phyloP scores from a whole-genome alignment of 2,888 invertebrate species.

The Luperina testacea region DNA sequence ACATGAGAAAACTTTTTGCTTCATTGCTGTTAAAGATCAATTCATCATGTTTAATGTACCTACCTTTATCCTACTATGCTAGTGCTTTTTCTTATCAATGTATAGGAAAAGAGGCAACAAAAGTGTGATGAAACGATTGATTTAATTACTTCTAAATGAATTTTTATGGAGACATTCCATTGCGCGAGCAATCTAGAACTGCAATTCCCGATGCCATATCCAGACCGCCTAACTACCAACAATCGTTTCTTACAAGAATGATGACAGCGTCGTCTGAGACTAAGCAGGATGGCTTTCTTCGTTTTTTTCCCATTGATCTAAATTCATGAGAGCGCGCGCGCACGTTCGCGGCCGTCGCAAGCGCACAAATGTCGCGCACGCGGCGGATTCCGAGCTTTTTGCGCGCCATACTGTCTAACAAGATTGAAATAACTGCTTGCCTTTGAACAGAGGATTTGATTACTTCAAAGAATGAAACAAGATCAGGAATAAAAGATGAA shows the following conservation, averaged over 20 bases:
- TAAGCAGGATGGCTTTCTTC: conserved; percentile 76
- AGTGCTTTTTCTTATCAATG: conserved; percentile 11
- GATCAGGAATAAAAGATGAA: conserved; percentile 69
- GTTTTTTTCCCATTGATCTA: conserved; percentile 82
- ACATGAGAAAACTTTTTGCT: conserved; percentile 40
- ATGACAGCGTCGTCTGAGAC: conserved; percentile 65
- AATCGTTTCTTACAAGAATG: conserved; percentile 68
- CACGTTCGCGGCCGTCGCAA: conserved; percentile 76
- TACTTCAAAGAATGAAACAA: conserved; percentile 77
- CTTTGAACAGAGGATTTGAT: conserved; percentile 80
- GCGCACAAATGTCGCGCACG: conserved; percentile 78
- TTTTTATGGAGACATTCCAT: conserved; percentile 40
- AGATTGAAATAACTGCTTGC: conserved; percentile 85
- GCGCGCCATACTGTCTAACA: conserved; percentile 84
- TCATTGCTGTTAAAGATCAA: conserved; percentile 26
- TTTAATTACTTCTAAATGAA: conserved; percentile 43
- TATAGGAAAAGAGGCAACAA: conserved; percentile 27
- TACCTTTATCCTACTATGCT: conserved; percentile 9
- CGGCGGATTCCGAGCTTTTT: conserved; percentile 82
- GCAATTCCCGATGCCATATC: conserved; percentile 60
- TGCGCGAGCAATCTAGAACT: conserved; percentile 45
- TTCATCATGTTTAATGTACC: conserved; percentile 35
- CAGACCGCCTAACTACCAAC: conserved; percentile 61
- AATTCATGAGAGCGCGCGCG: conserved; percentile 83
- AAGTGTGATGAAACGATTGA: conserved; percentile 50